Evolutionary conservation across 2,888 invertebrate genomes (phyloP), one percentile per base, ranked within the genome.

Genomic region (Lasioglossum pauxillum): DNA sequence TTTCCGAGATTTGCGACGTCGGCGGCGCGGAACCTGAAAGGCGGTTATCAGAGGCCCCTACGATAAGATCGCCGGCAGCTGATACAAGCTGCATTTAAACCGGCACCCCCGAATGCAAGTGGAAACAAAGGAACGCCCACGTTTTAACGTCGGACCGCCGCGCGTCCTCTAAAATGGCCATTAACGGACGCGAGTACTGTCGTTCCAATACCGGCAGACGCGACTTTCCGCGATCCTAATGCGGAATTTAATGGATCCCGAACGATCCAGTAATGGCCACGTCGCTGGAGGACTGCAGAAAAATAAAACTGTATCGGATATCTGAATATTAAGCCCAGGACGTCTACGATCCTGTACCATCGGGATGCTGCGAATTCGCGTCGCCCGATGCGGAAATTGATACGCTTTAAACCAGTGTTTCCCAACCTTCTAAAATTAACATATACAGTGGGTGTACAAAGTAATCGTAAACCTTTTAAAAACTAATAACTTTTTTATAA

Each of bases 1-100:
- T 84, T 87, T 60, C 74, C 73, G 78, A 79, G 87, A 90, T 90
- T 87, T 88, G 82, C 84, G 83, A 81, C 38, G 72, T 44, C 69
- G 5, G 8, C 23, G 41, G 10, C 14, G 64, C 69, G 57, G 60
- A 14, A 38, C 31, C 78, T 80, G 81, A 79, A 79, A 87, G 74
- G 64, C 79, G 76, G 69, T 78, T 84, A 83, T 87, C 81, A 75
- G 67, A 46, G 14, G 31, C 27, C 23, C 69, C 31, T 2, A 23
- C 27, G 86, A 86, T 86, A 86, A 87, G 81, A 87, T 86, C 78
- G 74, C 64, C 73, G 41, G 10, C 49, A 19, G 73, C 82, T 60
- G 71, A 82, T 82, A 85, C 77, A 31, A 27, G 27, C 23, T 5
- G 67, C 35, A 71, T 85, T 85, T 75, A 80, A 87, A 80, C 44